Evolutionary conservation across 1,140 invertebrate species (phyloP), one percentile per base, ranked within the genome.

Genomic region (Scylla paramamosain): DNA sequence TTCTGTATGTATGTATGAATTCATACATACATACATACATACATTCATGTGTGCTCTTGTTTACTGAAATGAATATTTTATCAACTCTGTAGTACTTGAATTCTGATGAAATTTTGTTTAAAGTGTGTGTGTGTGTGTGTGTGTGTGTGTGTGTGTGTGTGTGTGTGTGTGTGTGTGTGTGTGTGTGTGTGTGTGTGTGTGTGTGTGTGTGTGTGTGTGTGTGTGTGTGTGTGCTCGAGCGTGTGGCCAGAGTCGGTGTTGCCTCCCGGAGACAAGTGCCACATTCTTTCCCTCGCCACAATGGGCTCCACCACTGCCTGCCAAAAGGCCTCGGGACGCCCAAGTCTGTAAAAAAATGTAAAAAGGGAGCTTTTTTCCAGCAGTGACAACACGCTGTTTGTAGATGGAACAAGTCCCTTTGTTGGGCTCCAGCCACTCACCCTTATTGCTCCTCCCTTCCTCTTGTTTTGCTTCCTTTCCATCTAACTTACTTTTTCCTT

Each of bases 101-200:
- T 59, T 16, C 52, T 16, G 0, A 59, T 20, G 20, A 16, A 59
- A 59, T 59, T 4, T 59, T 59, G 2, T 20, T 20, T 20, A 16
- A 20, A 12, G 52, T 59, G 52, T 59, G 52, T 59, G 52, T 59
- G 52, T 59, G 25, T 77, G 67, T 77, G 67, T 77, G 67, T 77
- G 67, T 77, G 67, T 77, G 67, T 77, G 67, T 77, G 67, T 77
- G 67, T 77, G 52, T 77, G 67, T 77, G 67, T 77, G 67, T 77
- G 67, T 77, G 67, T 77, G 67, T 77, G 67, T 77, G 67, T 77
- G 67, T 77, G 67, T 77, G 67, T 77, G 67, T 77, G 67, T 59
- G 52, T 59, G 52, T 59, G 52, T 59, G 25, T 77, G 67, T 77
- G 67, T 77, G 67, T 77, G 67, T 77, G 67, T 77, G 67, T 77